Evolutionary conservation across 92 coral and sea anemone genomes (phyloP).

Genomic region (Zoanthus sansibaricus): DNA sequence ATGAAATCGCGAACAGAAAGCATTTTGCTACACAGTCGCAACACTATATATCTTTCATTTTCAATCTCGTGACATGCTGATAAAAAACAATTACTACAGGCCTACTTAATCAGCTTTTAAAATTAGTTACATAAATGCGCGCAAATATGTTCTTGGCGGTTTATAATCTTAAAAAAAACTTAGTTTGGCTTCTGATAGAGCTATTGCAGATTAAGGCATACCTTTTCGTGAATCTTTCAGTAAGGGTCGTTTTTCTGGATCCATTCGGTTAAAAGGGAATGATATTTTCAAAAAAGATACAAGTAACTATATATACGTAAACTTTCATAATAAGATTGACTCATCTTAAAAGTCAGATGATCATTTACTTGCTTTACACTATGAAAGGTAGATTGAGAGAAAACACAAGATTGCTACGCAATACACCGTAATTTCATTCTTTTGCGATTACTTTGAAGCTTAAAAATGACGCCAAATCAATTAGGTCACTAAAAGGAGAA

Average conservation of each 20-base stretch:
- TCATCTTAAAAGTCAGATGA: background rate
- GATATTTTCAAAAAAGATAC: background rate
- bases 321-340: background rate
- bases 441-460: too few relatives aligned
- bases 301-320: background rate
- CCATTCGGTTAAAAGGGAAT: background rate
- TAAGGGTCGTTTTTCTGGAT: background rate
- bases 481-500: background rate
- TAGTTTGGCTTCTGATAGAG: background rate
- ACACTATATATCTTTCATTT: too few relatives aligned
- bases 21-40: too few relatives aligned
- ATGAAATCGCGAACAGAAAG: too few relatives aligned
- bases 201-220: background rate
- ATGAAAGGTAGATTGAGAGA: background rate
- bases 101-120: too few relatives aligned
- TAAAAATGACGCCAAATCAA: background rate
- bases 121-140: background rate
- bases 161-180: too few relatives aligned
- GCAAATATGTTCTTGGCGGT: background rate
- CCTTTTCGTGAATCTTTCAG: constrained; percentile 16
- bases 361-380: background rate
- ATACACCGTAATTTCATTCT: too few relatives aligned
- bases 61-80: too few relatives aligned
- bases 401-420: background rate
- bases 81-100: too few relatives aligned